Percentiles rank a stretch among this genome's conserved stretches.
Conservation (phyloP, 2,888 invertebrate genomes). For the Leptopilina syphax region DNA sequence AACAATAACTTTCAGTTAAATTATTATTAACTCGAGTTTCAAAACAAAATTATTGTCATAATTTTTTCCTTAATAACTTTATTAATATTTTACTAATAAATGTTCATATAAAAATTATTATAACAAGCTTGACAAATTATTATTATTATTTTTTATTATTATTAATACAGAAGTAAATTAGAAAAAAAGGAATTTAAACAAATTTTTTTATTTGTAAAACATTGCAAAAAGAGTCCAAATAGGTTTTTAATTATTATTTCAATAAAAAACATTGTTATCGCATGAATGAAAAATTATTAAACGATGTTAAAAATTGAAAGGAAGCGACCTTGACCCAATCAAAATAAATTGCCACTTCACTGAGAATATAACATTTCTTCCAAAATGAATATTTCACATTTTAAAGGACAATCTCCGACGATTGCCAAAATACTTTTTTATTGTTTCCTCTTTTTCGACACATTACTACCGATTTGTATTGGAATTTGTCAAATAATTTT, state of each 20-base stretch:
- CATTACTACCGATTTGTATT: not conserved
- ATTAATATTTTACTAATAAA: not conserved
- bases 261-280: no score
- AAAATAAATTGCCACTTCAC: constrained; percentile 5
- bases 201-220: no score
- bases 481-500: not conserved
- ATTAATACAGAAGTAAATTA: no score
- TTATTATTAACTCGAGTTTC: not conserved
- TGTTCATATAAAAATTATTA: no score
- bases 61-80: no score
- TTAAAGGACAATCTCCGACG: not conserved
- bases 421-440: constrained; percentile 4
- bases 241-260: no score
- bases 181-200: no score
- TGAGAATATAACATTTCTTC: not conserved
- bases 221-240: no score
- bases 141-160: no score
- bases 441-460: not conserved
- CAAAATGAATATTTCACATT: constrained; percentile 5
- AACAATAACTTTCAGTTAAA: not conserved
- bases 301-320: not conserved
- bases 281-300: no score
- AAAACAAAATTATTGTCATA: not conserved
- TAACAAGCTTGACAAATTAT: no score
- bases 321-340: constrained; percentile 1